phyloP scores from a whole-genome alignment of 1,140 invertebrate genomes.

The Drosophila jambulina region DNA sequence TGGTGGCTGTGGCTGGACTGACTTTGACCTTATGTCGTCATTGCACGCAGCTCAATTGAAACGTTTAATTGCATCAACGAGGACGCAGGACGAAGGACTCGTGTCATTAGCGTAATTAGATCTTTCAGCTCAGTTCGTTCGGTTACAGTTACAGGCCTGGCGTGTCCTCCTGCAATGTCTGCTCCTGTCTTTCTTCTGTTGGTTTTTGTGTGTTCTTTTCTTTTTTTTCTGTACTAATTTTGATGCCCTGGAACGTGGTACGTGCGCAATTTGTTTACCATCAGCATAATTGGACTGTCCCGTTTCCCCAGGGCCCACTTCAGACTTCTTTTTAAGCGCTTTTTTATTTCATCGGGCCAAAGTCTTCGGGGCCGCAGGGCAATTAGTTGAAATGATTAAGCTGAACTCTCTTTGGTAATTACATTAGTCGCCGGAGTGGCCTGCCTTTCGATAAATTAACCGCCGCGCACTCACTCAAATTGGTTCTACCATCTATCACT shows the following conservation, averaged over 20 bases:
- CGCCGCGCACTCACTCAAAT: slow-evolving; percentile 76
- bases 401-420: slow-evolving; percentile 71
- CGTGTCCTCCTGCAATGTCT: slow-evolving; percentile 62
- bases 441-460: slow-evolving; percentile 67
- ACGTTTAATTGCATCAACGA: slow-evolving; percentile 77
- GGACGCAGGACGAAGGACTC: slow-evolving; percentile 14
- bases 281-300: slow-evolving; percentile 82
- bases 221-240: slow-evolving; percentile 62
- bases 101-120: slow-evolving; percentile 84
- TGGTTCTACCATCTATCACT: slow-evolving; percentile 73
- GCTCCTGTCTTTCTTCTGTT: slow-evolving; percentile 59
- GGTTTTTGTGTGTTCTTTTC: slow-evolving; percentile 20
- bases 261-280: slow-evolving; percentile 85
- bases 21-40: slow-evolving; percentile 81
- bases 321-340: slow-evolving; percentile 71
- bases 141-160: slow-evolving; percentile 38
- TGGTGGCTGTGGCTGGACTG: slow-evolving; percentile 2
- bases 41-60: slow-evolving; percentile 82
- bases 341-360: slow-evolving; percentile 67
- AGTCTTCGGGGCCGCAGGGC: slow-evolving; percentile 54
- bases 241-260: slow-evolving; percentile 76
- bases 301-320: slow-evolving; percentile 75
- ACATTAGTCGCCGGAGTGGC: slow-evolving; percentile 57
- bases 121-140: slow-evolving; percentile 53
- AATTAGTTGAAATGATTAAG: slow-evolving; percentile 85